A percentile compares a stretch with the other conserved stretches of the same genome.
Conservation (phyloP, 2,888 invertebrate species). For the Thereva nobilitata region DNA sequence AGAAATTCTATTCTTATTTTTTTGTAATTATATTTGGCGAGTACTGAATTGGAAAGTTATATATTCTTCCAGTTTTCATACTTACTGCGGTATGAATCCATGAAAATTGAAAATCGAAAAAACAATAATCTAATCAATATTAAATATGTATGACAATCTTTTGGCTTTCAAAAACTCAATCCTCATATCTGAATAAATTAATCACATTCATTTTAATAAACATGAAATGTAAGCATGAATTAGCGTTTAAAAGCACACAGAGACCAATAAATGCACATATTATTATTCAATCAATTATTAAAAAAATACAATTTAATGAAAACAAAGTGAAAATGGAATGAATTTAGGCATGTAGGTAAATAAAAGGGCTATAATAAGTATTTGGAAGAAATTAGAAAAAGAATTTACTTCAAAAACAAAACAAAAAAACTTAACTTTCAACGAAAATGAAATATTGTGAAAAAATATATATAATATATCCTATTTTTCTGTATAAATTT, state of each 20-base stretch:
- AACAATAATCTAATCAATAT: too few relatives aligned
- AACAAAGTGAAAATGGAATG: not conserved
- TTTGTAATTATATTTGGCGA: too few relatives aligned
- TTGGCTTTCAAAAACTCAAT: not conserved
- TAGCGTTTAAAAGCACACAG: conserved; percentile 25
- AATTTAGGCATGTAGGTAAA: conserved; percentile 6
- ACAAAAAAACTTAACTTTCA: too few relatives aligned
- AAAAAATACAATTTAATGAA: not conserved
- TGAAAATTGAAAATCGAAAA: too few relatives aligned
- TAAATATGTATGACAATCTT: not conserved
- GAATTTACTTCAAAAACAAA: too few relatives aligned
- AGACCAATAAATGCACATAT: conserved; percentile 31
- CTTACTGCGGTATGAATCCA: too few relatives aligned
- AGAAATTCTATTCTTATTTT: too few relatives aligned
- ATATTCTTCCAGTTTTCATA: too few relatives aligned
- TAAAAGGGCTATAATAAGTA: not conserved
- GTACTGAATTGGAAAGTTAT: too few relatives aligned
- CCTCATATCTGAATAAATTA: not conserved
- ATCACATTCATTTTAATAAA: conserved; percentile 5
- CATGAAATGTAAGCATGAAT: conserved; percentile 2
- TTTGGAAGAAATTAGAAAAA: not conserved
- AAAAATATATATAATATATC: not conserved
- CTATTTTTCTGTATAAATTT: conserved; percentile 12
- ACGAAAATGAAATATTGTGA: too few relatives aligned
- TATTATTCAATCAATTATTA: not conserved